Base-by-base conservation (phyloP, 2,797 vertebrate genomes). In the Myotis vivesi region DNA sequence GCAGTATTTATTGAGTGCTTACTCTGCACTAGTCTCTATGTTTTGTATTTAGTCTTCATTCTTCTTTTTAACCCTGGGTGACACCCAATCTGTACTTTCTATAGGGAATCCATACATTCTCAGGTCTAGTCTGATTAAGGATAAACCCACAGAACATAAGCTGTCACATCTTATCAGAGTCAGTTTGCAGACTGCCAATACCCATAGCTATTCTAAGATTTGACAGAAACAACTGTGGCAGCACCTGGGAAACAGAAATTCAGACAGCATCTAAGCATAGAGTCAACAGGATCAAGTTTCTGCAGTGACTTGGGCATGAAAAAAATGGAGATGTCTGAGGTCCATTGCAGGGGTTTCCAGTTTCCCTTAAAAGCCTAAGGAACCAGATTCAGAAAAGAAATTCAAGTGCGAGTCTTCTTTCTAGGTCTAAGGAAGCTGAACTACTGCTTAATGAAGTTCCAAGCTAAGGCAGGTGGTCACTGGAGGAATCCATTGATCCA, bases 11-110 rank as follows among this genome's bases (percentile, higher is more conserved):
- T 49, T 73, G 38, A 69, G 46, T 59, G 3, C 9, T 77, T 73
- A 66, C 6, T 86, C 41, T 71, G 41, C 64, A 57, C 16, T 12
- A 77, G 72, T 6, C 30, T 92, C 22, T 82, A 20, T 66, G 49
- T 49, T 87, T 91, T 73, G 53, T 85, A 55, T 28, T 66, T 79
- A 90, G 33, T 41, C 20, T 96, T 95, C 49, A 86, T 92, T 90
- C 72, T 28, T n/a, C 38, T 92, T 87, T 92, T 92, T 86, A 96
- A 87, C 46, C 38, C 30, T 87, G 44, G 44, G 44, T 85, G 72
- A 92, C 69, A 95, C 38, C 33, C 81, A 95, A 49, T 87, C 95
- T 95, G 76, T 71, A 76, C n/a, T 51, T 89, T 82, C 62, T 95
- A 75, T 33, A 71, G 68, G 73, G 91, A 96, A 95, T 95, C 80